Conservation (phyloP, 2,888 invertebrate species). For the Cheiracanthium punctorium region DNA sequence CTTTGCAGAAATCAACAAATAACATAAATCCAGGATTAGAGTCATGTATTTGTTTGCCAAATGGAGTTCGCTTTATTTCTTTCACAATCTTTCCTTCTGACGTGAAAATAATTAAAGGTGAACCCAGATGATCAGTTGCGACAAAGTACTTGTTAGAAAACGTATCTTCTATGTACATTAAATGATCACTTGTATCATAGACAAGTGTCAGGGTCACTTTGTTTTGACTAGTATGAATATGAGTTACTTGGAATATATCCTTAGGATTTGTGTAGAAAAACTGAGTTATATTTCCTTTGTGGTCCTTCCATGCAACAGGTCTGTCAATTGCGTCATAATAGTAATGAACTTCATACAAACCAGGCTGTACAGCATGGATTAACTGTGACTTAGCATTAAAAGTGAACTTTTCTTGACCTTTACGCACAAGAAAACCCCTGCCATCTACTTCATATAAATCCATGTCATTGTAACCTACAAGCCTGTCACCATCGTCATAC, state of each 20-base stretch:
- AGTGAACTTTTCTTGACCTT: constrained; percentile 94
- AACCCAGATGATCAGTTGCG: constrained; percentile 94
- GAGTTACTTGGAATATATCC: constrained; percentile 87
- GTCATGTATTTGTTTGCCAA: constrained; percentile 94
- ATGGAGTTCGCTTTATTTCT: constrained; percentile 95
- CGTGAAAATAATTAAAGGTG: constrained; percentile 96
- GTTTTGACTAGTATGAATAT: constrained; percentile 94
- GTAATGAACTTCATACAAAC: constrained; percentile 87
- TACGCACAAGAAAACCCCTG: constrained; percentile 91
- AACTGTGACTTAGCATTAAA: constrained; percentile 95
- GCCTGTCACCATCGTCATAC: constrained; percentile 75
- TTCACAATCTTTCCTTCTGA: constrained; percentile 94
- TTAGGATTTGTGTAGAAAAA: constrained; percentile 96
- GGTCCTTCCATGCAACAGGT: constrained; percentile 91
- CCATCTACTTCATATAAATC: constrained; percentile 83
- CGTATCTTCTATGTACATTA: constrained; percentile 92
- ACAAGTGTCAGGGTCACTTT: constrained; percentile 92
- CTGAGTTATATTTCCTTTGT: constrained; percentile 95
- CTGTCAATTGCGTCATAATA: constrained; percentile 94
- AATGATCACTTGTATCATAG: constrained; percentile 92
- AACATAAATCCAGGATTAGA: constrained; percentile 95
- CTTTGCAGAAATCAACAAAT: constrained; percentile 95
- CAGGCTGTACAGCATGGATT: constrained; percentile 89
- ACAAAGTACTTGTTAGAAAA: constrained; percentile 91
- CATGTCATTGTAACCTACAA: constrained; percentile 74